These are phyloP conservation scores for Morinoia aosen DNA, from an alignment of 2,888 invertebrate species.

Conservation along the genomic window DNA sequence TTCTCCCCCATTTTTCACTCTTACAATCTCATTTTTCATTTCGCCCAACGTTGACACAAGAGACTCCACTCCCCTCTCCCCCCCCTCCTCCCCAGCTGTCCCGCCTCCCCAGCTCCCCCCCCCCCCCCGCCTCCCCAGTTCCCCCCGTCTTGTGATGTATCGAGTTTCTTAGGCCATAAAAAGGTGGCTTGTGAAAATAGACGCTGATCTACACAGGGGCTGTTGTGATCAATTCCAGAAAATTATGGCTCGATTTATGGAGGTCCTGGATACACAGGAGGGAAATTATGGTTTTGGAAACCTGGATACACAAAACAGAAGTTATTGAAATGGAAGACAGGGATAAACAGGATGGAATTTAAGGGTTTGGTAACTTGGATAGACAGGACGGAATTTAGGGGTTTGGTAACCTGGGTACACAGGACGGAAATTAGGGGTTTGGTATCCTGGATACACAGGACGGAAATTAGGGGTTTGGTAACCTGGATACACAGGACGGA, in stretches of 20 bases:
- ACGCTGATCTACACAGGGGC: not conserved
- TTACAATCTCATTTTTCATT: too few species aligned
- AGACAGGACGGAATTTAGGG: too few species aligned
- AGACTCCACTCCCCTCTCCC: not conserved
- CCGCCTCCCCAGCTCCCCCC: too few species aligned
- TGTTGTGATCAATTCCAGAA: not conserved
- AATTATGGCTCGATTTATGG: not conserved
- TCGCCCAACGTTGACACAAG: not conserved
- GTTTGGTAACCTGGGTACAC: too few species aligned
- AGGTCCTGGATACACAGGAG: not conserved
- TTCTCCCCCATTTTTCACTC: not conserved
- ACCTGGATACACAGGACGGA: too few species aligned
- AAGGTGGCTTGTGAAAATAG: not conserved
- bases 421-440: too few species aligned
- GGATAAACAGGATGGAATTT: too few species aligned
- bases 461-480: too few species aligned
- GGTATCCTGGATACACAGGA: too few species aligned
- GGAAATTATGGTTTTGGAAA: not conserved
- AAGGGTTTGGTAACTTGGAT: too few species aligned
- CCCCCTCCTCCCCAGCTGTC: not conserved
- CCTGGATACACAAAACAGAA: too few species aligned
- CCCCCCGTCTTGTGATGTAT: not conserved
- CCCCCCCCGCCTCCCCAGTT: not conserved
- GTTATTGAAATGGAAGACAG: too few species aligned
- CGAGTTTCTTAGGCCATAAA: not conserved